phyloP scores from a whole-genome alignment of 2,888 invertebrate species.

The Cosmia trapezina region DNA sequence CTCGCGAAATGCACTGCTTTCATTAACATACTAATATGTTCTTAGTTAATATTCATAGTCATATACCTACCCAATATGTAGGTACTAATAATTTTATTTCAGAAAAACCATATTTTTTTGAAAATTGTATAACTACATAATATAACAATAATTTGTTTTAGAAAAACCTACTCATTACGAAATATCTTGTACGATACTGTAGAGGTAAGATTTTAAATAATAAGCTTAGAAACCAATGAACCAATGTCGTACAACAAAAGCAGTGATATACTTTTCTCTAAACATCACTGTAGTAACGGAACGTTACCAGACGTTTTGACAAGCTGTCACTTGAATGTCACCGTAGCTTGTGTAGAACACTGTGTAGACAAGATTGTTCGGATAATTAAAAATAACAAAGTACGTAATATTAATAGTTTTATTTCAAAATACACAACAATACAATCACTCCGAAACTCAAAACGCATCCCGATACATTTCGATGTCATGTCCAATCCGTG shows the following conservation, averaged over 20 bases:
- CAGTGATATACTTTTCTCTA: background rate
- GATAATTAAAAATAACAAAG: too few species aligned
- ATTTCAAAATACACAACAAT: too few species aligned
- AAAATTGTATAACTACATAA: too few species aligned
- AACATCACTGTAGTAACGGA: too few species aligned
- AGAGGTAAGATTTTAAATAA: background rate
- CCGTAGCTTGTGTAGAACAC: too few species aligned
- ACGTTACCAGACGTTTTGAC: too few species aligned
- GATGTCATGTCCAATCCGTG: background rate
- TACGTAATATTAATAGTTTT: too few species aligned
- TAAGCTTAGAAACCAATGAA: background rate
- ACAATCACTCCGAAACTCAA: background rate
- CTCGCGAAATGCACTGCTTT: conserved; percentile 28
- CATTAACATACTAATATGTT: conserved; percentile 23
- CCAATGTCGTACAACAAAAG: background rate
- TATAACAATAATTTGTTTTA: too few species aligned
- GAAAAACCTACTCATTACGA: too few species aligned
- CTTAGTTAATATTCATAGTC: conserved; percentile 5
- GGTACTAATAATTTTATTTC: background rate
- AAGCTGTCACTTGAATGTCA: too few species aligned
- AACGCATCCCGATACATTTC: background rate
- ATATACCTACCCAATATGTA: background rate
- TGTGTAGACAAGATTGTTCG: too few species aligned
- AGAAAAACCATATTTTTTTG: background rate
- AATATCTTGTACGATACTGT: background rate